Evolutionary conservation across 2,113 vertebrate species (phyloP).

Genomic region (Malurus melanocephalus): DNA sequence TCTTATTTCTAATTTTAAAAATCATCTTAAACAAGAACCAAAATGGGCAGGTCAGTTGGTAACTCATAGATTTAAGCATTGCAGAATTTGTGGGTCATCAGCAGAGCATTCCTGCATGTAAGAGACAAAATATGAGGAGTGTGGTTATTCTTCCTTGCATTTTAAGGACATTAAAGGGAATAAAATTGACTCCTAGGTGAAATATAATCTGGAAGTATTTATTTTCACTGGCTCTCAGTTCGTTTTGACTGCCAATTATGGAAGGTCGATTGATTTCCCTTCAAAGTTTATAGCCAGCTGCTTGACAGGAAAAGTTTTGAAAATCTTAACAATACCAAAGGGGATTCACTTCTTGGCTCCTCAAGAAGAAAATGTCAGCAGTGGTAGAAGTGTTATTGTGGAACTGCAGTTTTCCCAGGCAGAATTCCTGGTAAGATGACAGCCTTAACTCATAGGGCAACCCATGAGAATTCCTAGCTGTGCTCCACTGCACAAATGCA

Average conservation of each 20-base stretch:
- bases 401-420: not conserved
- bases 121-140: not conserved
- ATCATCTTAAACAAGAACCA: not conserved
- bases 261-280: not conserved
- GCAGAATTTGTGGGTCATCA: not conserved
- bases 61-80: not conserved
- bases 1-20: not conserved
- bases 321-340: not conserved
- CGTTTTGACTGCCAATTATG: not conserved
- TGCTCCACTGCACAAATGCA: not conserved
- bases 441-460: not conserved
- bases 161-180: not conserved
- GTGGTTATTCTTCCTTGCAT: not conserved
- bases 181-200: not conserved
- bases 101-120: not conserved
- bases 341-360: not conserved
- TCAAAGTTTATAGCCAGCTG: not conserved
- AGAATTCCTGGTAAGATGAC: not conserved
- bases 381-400: rapidly evolving
- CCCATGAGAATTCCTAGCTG: not conserved
- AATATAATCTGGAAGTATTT: conserved; percentile 11
- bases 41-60: not conserved
- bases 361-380: not conserved
- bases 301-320: conserved; percentile 4
- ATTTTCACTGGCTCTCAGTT: conserved; percentile 5